Percentiles rank a stretch among this genome's conserved stretches.
phyloP scores from a whole-genome alignment of 2,113 vertebrate genomes.

The Dromiciops gliroides region DNA sequence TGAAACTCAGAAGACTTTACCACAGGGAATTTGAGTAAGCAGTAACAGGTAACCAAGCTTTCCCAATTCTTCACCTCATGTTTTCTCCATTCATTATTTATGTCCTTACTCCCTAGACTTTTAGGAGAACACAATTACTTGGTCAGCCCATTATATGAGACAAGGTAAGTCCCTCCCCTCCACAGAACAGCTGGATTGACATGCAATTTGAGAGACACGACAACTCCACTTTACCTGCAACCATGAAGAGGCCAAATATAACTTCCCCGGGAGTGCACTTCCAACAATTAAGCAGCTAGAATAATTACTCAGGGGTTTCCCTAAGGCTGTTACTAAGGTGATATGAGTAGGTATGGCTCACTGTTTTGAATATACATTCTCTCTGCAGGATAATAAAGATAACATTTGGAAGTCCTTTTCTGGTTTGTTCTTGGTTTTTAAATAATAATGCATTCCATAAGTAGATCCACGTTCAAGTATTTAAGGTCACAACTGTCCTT shows the following conservation, averaged over 20 bases:
- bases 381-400: neutral
- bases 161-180: neutral
- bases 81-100: constrained; percentile 1
- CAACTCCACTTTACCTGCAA: constrained; percentile 55
- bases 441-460: neutral
- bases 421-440: neutral
- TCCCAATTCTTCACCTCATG: neutral
- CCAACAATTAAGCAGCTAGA: constrained; percentile 57
- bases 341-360: constrained; percentile 54
- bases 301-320: constrained; percentile 75
- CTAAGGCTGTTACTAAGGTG: constrained; percentile 71
- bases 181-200: neutral
- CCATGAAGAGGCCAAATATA: constrained; percentile 57
- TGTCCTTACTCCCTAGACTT: neutral
- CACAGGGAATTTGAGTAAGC: constrained; percentile 11
- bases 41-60: neutral
- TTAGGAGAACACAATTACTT: neutral
- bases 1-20: constrained; percentile 4
- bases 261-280: constrained; percentile 41
- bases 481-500: constrained; percentile 15
- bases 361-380: constrained; percentile 38
- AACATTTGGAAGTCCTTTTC: neutral
- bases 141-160: neutral
- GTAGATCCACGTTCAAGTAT: neutral
- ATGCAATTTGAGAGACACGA: neutral